phyloP scores from a whole-genome alignment of 1,140 invertebrate genomes.

The Eumeta japonica region DNA sequence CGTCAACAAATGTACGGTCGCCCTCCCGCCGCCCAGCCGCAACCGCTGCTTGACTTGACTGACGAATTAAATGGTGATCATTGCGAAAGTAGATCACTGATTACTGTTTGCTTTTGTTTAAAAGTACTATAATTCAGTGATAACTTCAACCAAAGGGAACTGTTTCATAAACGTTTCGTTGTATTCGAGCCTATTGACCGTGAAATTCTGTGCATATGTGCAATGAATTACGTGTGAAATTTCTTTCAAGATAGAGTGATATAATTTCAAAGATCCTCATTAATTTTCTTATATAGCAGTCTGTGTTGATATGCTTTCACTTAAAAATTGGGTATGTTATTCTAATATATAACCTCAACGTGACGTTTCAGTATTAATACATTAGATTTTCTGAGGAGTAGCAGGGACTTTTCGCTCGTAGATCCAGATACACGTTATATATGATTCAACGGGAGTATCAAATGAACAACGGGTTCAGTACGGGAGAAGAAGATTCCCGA shows the following conservation, averaged over 20 bases:
- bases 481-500: slow-evolving; percentile 84
- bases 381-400: too few species aligned
- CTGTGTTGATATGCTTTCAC: too few species aligned
- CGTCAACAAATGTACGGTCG: too few species aligned
- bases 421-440: slow-evolving; percentile 44
- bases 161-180: slow-evolving; percentile 14
- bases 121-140: too few species aligned
- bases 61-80: slow-evolving; percentile 4
- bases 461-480: slow-evolving; percentile 83
- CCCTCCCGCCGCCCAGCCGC: too few species aligned
- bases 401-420: too few species aligned
- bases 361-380: too few species aligned
- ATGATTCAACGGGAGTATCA: slow-evolving; percentile 60
- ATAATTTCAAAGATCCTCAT: too few species aligned
- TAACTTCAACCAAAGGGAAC: too few species aligned
- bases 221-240: slow-evolving; percentile 27
- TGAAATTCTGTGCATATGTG: slow-evolving; percentile 30
- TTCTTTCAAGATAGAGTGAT: slow-evolving; percentile 10
- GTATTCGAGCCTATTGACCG: slow-evolving; percentile 12
- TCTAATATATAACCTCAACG: slow-evolving; percentile 46
- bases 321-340: slow-evolving; percentile 36
- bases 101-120: slow-evolving; percentile 6
- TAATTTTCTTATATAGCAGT: too few species aligned
- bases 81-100: slow-evolving; percentile 17
- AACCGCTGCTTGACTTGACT: too few species aligned